Evolutionary conservation across 2,113 vertebrate genomes (phyloP), one percentile per base, ranked within the genome.

Genomic region (Centrocercus urophasianus): DNA sequence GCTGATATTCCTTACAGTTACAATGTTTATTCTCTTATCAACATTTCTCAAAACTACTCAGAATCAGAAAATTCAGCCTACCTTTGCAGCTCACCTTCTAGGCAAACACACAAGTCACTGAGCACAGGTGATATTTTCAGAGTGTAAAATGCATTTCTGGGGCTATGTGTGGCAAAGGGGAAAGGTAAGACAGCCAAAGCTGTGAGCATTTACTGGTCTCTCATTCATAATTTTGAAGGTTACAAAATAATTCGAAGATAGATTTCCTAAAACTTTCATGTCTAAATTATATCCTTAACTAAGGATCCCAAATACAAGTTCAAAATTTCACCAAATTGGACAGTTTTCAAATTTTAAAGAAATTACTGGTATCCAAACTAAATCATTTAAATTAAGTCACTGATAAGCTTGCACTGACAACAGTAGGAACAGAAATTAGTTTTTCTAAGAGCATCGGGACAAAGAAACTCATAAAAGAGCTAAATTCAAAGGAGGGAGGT

Each of bases 391-490:
- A 73, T 91, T 73, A 83, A 85, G 76, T 71, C 75, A 81, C 60
- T 70, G 88, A 94, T 90, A 96, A 96, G 63, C 52, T 88, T 75
- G 21, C 3, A 2, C 57, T 86, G 88, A 90, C 66, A 80, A 88
- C 88, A 95, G 84, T 81, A 66, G 70, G 65, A 94, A 81, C 42
- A 75, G 61, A 76, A 93, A 86, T 83, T 88, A 36, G 38, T 50
- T 86, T 92, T 93, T 86, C 54, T 84, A 43, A 81, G 52, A 83
- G 72, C 67, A 92, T 11, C 16, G 21, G 38, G 70, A 93, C 92
- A 96, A 95, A 95, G 86, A 81, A 88, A 22, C 57, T 88, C 88
- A 88, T 90, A 54, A 88, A 93, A 94, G 80, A 92, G 17, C 32
- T 69, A 50, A 28, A 86, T 92, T 93, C 90, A 96, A 96, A 94